Conservation (phyloP, 2,797 vertebrate genomes). For the Anisognathus igniventris region DNA sequence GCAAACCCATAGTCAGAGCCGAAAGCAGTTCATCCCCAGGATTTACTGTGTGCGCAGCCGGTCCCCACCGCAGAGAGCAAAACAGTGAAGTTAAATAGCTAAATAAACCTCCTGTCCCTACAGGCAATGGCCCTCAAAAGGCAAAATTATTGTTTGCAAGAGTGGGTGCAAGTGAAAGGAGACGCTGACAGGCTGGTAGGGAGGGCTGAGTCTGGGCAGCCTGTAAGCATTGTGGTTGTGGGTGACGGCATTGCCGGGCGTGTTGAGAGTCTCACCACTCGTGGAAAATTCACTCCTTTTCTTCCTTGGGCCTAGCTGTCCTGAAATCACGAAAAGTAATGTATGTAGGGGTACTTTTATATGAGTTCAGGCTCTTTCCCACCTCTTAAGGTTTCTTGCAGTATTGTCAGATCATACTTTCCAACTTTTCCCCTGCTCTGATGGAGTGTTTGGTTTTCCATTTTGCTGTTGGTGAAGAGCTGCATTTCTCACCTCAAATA, state of each 20-base stretch:
- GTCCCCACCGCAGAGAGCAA: background rate
- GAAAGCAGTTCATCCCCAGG: background rate
- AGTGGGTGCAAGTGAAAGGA: background rate
- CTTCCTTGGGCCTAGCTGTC: background rate
- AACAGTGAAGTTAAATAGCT: background rate
- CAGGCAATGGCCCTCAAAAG: background rate
- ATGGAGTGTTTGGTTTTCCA: background rate
- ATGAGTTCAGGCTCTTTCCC: background rate
- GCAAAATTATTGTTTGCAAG: background rate
- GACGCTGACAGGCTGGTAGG: rapidly evolving
- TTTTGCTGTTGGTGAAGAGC: background rate
- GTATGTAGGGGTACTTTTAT: rapidly evolving
- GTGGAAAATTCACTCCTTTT: background rate
- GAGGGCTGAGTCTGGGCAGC: background rate
- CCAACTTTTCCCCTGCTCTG: background rate
- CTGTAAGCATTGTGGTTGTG: rapidly evolving
- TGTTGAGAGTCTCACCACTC: background rate
- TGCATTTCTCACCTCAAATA: background rate
- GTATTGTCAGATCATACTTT: background rate
- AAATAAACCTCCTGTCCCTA: slow-evolving; percentile 17
- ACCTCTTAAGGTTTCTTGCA: background rate
- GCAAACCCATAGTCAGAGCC: background rate
- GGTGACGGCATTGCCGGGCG: rapidly evolving
- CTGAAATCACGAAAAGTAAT: background rate
- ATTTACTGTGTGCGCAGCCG: background rate